Base-by-base conservation (phyloP, 64 coral and sea anemone species). In the Montipora sp. region DNA sequence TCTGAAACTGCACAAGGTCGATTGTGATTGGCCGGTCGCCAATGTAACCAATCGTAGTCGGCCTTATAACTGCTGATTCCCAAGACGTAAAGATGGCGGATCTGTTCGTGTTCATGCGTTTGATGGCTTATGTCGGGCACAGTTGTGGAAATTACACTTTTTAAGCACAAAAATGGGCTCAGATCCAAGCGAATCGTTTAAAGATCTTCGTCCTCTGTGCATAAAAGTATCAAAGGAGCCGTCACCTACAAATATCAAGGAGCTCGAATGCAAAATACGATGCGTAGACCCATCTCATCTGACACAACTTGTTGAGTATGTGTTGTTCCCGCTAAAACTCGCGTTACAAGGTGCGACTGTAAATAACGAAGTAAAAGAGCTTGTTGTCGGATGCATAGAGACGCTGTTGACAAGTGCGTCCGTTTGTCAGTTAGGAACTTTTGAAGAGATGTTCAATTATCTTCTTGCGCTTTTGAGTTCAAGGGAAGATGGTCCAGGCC, bases 301-400 rank as follows among this genome's bases (percentile, higher is more conserved):
- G 7, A 77, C 57, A 23, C 74, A 98, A 13, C 75, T 98, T 14
- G 49, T 84, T 2, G 95, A 98, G 22, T 98, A 98, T 53, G 83
- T 88, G 11, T 74, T 98, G 4, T 98, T 98, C 48, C 95, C 95
- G 59, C 50, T 98, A 19, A 94, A 98, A 92, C 78, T 98, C 18
- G 79, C 93, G 44, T 80, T 94, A 22, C 92, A 92, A 53, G 77
- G 83, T n/a, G 21, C 71, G 8, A 87, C 73, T 78, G 45, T 47
- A 3, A 51, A 92, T 3, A 87, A 98, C 36, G 92, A 98, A 57
- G 66, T 98, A 6, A 90, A 94, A 89, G 88, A 98, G 66, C 84
- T 75, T 47, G 48, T 51, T 60, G 77, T 98, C 72, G 8, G 65
- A 73, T 98, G 95, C 69, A 92, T 98, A 3, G 68, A 77, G 65